These are phyloP conservation scores for Sebastes minor DNA, from an alignment of 2,797 vertebrate species.

Conservation along the genomic window DNA sequence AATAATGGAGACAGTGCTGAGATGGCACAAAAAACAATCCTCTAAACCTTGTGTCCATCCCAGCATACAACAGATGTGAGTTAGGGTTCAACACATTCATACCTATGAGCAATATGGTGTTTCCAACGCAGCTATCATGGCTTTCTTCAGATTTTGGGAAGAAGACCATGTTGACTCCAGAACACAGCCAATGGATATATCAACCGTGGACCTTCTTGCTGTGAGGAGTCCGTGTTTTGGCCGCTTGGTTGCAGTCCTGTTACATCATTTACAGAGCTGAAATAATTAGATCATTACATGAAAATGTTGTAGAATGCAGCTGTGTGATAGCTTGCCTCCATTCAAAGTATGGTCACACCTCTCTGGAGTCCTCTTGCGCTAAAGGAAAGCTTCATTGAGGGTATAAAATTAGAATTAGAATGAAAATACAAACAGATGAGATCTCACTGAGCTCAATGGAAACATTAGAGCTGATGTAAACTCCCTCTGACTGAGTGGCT, in stretches of 20 bases:
- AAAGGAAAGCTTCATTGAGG: neutral
- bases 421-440: neutral
- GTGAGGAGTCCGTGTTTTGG: neutral
- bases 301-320: neutral
- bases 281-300: conserved; percentile 4
- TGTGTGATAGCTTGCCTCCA: neutral
- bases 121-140: neutral
- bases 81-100: neutral
- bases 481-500: neutral
- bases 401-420: neutral
- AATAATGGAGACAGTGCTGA: too few relatives aligned
- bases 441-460: neutral
- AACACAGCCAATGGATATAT: neutral
- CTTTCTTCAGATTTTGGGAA: neutral
- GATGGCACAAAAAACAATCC: neutral
- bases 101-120: neutral
- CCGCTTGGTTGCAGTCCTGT: neutral
- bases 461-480: conserved; percentile 1
- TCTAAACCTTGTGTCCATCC: neutral
- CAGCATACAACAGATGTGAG: neutral
- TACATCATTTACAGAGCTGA: conserved; percentile 6
- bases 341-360: neutral
- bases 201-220: neutral
- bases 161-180: neutral
- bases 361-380: neutral